A percentile compares a stretch with the other conserved stretches of the same genome.
Evolutionary conservation across 2,888 invertebrate genomes (phyloP).

Genomic region (Athalia rosae): DNA sequence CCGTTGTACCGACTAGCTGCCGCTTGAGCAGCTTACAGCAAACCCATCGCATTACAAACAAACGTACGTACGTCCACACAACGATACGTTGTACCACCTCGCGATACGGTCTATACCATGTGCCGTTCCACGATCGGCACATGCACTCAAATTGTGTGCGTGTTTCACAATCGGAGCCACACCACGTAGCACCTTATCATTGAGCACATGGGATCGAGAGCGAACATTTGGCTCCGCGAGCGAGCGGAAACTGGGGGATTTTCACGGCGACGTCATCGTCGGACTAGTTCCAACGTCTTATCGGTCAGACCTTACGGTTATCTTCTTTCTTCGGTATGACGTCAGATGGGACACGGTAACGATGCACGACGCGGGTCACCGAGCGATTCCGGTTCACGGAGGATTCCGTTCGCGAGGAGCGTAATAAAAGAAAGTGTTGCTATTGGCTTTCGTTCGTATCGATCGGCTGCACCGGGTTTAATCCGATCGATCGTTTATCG

Average conservation of each 20-base stretch:
- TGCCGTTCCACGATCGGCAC: too few species aligned
- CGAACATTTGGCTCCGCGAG: constrained; percentile 3
- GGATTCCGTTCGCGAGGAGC: background rate
- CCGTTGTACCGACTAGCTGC: background rate
- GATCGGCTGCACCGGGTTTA: background rate
- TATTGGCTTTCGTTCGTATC: too few species aligned
- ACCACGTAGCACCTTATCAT: background rate
- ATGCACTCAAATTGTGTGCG: background rate
- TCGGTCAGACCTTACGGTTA: constrained; percentile 30
- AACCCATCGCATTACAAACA: too few species aligned
- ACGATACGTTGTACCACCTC: too few species aligned
- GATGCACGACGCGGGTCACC: background rate
- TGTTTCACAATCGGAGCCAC: background rate
- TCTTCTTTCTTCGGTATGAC: constrained; percentile 5
- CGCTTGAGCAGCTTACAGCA: background rate
- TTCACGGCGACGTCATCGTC: constrained; percentile 9
- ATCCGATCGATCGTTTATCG: background rate
- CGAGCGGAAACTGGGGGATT: background rate
- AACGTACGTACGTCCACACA: too few species aligned
- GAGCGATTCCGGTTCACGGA: background rate
- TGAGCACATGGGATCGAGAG: background rate
- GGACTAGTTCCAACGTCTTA: constrained; percentile 18
- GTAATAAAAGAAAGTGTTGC: too few species aligned
- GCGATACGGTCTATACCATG: too few species aligned
- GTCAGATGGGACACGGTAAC: background rate